These are phyloP conservation scores for Bufo gargarizans DNA, from an alignment of 2,113 vertebrate species.

Conservation along the genomic window DNA sequence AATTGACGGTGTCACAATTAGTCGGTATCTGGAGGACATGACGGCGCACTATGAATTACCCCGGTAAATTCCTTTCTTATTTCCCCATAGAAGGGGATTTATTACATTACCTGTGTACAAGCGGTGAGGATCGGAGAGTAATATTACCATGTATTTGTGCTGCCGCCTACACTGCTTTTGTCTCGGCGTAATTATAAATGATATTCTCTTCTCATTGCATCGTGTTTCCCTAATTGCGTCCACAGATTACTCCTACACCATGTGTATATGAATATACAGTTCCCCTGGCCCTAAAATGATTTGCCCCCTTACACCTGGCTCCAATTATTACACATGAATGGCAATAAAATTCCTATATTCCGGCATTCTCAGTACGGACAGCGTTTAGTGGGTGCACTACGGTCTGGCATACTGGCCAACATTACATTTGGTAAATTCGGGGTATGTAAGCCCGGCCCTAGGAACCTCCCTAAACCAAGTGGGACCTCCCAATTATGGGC, in stretches of 20 bases:
- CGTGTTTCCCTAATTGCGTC: not conserved
- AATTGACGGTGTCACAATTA: not conserved
- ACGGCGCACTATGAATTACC: not conserved
- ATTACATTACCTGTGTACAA: not conserved
- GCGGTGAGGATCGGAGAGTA: not conserved
- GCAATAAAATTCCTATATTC: no score
- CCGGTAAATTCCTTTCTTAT: slow-evolving; percentile 4
- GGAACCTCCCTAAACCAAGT: no score
- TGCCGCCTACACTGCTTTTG: not conserved
- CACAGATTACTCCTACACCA: not conserved
- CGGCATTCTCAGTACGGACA: no score
- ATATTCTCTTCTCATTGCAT: not conserved
- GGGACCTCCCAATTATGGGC: no score
- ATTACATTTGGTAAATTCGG: no score
- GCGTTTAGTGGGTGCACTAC: no score
- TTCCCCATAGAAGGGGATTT: not conserved
- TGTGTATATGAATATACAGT: no score
- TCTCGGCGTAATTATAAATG: not conserved
- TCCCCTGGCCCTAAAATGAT: no score
- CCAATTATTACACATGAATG: no score
- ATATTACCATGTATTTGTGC: not conserved
- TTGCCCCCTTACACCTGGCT: no score
- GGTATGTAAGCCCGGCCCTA: no score
- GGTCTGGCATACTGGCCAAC: no score
- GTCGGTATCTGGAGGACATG: not conserved